Evolutionary conservation across 2,113 vertebrate genomes (phyloP), one percentile per base, ranked within the genome.

Genomic region (Nettapus auritus): DNA sequence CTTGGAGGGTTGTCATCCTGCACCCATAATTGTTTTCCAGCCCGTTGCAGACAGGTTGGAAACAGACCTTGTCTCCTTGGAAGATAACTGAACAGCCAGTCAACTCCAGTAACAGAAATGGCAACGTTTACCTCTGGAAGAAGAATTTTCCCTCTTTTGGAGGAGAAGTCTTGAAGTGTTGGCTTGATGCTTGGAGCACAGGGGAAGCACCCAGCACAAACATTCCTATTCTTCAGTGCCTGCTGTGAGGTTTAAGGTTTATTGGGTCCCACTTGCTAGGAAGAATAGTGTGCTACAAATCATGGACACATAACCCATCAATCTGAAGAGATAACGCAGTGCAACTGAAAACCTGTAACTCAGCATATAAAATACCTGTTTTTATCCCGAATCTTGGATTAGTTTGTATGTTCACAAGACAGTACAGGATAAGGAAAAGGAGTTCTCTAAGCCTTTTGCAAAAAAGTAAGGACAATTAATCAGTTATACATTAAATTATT

Each of bases 241-340:
- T 88, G 68, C 70, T 57, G 48, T 71, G 86, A 94, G 91, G 93
- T 91, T 94, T 92, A 97, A 97, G 94, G 92, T 93, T 94, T 96
- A 95, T 97, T 97, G 94, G 69, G 86, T 86, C 74, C 91, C 81
- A 71, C 83, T 94, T 95, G 96, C 79, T 91, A 89, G 91, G 83
- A 94, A 95, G 92, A 96, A 95, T 93, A 93, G 63, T 57, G 46
- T 90, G 63, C 95, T 96, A 94, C 86, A 97, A 94, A 94, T 96
- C 93, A 96, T 57, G 88, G 70, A 80, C 88, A 77, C 53, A 66
- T 94, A 91, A 70, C 92, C 55, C 91, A 92, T 96, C 95, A 93
- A 59, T 94, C 82, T 96, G 90, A 80, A 4, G 67, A 66, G 82
- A 86, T 44, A 68, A 74, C 91, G 85, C 73, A 42, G 89, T 75